These are phyloP conservation scores for Catocala sponsa DNA, from an alignment of 2,888 invertebrate species.

Conservation along the genomic window DNA sequence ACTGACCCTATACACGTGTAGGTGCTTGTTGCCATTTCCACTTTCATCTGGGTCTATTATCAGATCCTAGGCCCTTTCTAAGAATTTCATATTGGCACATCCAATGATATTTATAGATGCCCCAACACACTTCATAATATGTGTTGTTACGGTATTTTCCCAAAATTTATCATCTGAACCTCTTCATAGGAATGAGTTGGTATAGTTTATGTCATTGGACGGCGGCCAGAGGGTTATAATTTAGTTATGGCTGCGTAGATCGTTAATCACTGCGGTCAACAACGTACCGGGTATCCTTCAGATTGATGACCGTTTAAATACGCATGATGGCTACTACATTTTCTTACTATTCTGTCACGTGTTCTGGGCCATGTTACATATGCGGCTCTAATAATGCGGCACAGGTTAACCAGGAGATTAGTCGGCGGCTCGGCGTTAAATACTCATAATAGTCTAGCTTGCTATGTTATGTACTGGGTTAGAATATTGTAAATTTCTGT, in stretches of 20 bases:
- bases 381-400: not conserved
- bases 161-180: conserved; percentile 20
- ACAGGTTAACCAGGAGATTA: too few relatives aligned
- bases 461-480: too few relatives aligned
- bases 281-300: conserved; percentile 26
- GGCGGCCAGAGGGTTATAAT: conserved; percentile 48
- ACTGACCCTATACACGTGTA: too few relatives aligned
- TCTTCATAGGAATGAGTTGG: conserved; percentile 22
- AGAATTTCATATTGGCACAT: too few relatives aligned
- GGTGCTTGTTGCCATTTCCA: too few relatives aligned
- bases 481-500: too few relatives aligned
- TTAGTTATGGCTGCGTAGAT: conserved; percentile 44
- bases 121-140: too few relatives aligned
- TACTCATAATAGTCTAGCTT: too few relatives aligned
- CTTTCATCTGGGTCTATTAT: too few relatives aligned
- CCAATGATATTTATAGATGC: too few relatives aligned
- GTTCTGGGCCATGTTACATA: conserved; percentile 14
- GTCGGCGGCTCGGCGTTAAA: too few relatives aligned
- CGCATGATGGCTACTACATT: conserved; percentile 34
- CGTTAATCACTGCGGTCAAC: conserved; percentile 51
- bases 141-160: not conserved
- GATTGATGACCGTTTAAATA: conserved; percentile 46
- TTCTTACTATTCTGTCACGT: conserved; percentile 30
- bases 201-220: conserved; percentile 41
- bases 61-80: too few relatives aligned